Base-by-base conservation (phyloP, 2,113 vertebrate genomes). In the Meriones unguiculatus region DNA sequence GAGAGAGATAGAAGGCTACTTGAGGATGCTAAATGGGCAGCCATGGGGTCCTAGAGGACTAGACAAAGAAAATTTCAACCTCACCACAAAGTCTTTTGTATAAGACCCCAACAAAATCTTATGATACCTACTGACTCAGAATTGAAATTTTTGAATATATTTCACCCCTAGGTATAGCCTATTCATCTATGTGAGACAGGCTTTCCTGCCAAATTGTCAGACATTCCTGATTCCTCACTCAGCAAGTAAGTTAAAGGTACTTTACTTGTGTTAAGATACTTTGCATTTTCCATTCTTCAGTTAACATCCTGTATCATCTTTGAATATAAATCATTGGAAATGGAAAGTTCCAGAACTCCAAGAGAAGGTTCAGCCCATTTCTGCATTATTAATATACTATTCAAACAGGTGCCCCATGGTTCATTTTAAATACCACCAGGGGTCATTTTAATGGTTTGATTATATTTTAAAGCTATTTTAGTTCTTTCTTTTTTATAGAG, bases 371-470 rank as follows among this genome's bases (percentile, higher is more conserved):
- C 59, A 93, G 90, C 20, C 24, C 41, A 86, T 78, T 73, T 92
- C 9, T 25, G 92, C 81, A 82, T 95, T 96, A 93, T 90, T 97
- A 97, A 95, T 90, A 86, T 1, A 88, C 25, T 93, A 92, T 80
- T 90, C 78, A 91, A 97, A 93, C 50, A 38, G 93, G 38, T 93
- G 20, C 7, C 80, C 80, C 94, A 88, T 77, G 97, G 95, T 38
- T 97, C 75, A 90, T 81, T 96, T 97, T 87, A 93, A 97, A 93
- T 96, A 90, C 84, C 92, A 97, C 96, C 93, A 95, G 95, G 95
- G 90, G 70, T 94, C 72, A 69, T 97, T 98, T 98, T 97, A 97
- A 98, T 97, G 92, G 57, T 67, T 85, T 95, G n/a, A 93, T 46
- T 70, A 62, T 92, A 92, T 87, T 96, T 96, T 90, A 20, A 87